Percentiles rank a stretch among this genome's conserved stretches.
phyloP scores from a whole-genome alignment of 1,140 invertebrate species.

The Lepidurus apus region DNA sequence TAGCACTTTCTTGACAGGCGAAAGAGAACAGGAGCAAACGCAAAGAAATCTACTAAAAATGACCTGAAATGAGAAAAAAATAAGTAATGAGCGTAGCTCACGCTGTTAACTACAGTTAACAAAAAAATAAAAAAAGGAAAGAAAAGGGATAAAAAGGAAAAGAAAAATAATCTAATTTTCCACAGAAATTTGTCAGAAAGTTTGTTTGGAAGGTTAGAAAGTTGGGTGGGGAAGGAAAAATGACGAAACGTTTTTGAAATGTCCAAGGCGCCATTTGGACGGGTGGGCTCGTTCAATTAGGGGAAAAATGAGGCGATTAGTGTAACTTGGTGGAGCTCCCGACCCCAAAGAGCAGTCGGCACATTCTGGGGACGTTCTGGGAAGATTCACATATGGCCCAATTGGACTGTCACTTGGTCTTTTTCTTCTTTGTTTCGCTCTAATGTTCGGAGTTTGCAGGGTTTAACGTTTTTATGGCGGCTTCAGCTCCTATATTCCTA shows the following conservation, averaged over 20 bases:
- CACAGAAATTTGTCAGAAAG: not conserved
- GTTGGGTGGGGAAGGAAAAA: not conserved
- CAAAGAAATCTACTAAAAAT: too few relatives aligned
- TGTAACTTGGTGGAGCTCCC: not conserved
- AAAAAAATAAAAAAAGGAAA: too few relatives aligned
- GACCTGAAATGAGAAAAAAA: too few relatives aligned
- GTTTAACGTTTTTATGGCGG: too few relatives aligned
- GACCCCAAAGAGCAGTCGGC: not conserved
- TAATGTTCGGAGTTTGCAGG: not conserved
- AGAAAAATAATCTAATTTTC: not conserved
- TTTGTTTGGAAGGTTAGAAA: not conserved
- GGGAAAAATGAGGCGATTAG: conserved; percentile 1
- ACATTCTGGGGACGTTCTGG: not conserved
- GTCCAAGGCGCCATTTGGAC: not conserved
- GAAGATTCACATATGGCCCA: conserved; percentile 18
- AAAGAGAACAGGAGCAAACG: not conserved
- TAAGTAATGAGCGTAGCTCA: too few relatives aligned
- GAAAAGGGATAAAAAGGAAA: too few relatives aligned
- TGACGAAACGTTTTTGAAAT: not conserved
- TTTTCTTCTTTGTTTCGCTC: not conserved
- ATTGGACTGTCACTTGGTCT: conserved; percentile 2
- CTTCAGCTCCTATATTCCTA: too few relatives aligned
- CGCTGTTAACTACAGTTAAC: too few relatives aligned
- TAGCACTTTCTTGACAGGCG: not conserved
- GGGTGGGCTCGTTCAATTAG: conserved; percentile 6